phyloP scores from a whole-genome alignment of 2,797 vertebrate genomes.

The Simalia tracyae region DNA sequence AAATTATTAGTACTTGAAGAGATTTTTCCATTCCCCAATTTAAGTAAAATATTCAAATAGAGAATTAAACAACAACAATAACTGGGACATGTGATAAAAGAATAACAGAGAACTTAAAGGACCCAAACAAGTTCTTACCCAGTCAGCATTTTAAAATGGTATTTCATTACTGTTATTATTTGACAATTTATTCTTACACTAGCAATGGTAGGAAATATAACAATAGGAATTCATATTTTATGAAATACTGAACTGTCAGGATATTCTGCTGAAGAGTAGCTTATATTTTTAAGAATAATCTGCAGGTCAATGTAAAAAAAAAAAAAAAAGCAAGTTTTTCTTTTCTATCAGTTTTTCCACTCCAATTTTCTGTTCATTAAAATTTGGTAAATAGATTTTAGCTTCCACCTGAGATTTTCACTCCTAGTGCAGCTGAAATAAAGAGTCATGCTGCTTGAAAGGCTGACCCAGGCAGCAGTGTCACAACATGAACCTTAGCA shows the following conservation, averaged over 20 bases:
- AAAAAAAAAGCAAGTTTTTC: not conserved
- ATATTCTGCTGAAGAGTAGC: constrained; percentile 13
- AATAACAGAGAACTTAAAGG: constrained; percentile 52
- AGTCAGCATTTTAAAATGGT: constrained; percentile 54
- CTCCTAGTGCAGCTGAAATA: constrained; percentile 42
- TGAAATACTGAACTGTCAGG: not conserved
- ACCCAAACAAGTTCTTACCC: constrained; percentile 44
- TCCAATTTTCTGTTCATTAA: constrained; percentile 44
- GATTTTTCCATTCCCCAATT: not conserved
- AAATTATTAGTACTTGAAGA: not conserved
- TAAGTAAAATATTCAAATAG: constrained; percentile 24
- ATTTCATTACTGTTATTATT: constrained; percentile 67
- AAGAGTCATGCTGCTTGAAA: constrained; percentile 33
- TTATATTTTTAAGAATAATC: constrained; percentile 17
- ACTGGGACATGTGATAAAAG: constrained; percentile 54
- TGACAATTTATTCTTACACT: constrained; percentile 58
- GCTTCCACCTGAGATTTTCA: constrained; percentile 40
- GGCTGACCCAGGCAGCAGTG: constrained; percentile 37
- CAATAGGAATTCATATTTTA: constrained; percentile 36
- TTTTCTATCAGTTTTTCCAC: not conserved
- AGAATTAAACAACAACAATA: constrained; percentile 41
- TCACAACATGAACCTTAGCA: constrained; percentile 17
- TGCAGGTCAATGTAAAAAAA: not conserved
- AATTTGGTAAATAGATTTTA: constrained; percentile 39
- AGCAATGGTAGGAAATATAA: constrained; percentile 22